Percentiles rank a stretch among this genome's conserved stretches.
Evolutionary conservation across 2,888 invertebrate genomes (phyloP).

Genomic region (Eledone cirrhosa): DNA sequence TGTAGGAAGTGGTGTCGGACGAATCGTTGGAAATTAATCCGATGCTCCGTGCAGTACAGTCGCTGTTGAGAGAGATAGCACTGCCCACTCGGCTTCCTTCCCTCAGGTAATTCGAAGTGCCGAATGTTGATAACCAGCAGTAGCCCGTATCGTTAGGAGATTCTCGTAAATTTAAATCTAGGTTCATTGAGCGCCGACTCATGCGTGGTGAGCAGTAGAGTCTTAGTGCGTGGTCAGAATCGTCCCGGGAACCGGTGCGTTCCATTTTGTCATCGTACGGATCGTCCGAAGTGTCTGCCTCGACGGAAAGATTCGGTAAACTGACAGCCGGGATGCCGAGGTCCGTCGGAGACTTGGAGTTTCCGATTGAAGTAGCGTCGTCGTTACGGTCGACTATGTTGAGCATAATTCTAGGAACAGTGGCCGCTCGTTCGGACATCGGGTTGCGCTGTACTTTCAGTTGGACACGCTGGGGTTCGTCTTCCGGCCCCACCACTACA

Average conservation of each 20-base stretch:
- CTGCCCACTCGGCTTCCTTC: conserved; percentile 53
- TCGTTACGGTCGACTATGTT: conserved; percentile 22
- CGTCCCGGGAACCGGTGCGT: conserved; percentile 24
- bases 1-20: conserved; percentile 33
- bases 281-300: conserved; percentile 29
- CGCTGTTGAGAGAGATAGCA: conserved; percentile 54
- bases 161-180: conserved; percentile 35
- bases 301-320: conserved; percentile 42
- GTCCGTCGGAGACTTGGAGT: conserved; percentile 37
- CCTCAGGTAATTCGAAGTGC: conserved; percentile 37
- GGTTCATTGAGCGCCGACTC: conserved; percentile 46
- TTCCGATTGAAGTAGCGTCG: conserved; percentile 16
- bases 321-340: conserved; percentile 42
- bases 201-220: conserved; percentile 57
- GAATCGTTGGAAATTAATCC: conserved; percentile 59
- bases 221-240: conserved; percentile 43
- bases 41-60: conserved; percentile 56
- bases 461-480: background rate
- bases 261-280: conserved; percentile 9
- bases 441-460: conserved; percentile 15
- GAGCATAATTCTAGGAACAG: conserved; percentile 23
- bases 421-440: conserved; percentile 15
- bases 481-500: background rate
- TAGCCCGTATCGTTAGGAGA: conserved; percentile 33
- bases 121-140: conserved; percentile 38